Evolutionary conservation across 2,797 vertebrate species (phyloP), one percentile per base, ranked within the genome.

Genomic region (Ficedula albicollis): DNA sequence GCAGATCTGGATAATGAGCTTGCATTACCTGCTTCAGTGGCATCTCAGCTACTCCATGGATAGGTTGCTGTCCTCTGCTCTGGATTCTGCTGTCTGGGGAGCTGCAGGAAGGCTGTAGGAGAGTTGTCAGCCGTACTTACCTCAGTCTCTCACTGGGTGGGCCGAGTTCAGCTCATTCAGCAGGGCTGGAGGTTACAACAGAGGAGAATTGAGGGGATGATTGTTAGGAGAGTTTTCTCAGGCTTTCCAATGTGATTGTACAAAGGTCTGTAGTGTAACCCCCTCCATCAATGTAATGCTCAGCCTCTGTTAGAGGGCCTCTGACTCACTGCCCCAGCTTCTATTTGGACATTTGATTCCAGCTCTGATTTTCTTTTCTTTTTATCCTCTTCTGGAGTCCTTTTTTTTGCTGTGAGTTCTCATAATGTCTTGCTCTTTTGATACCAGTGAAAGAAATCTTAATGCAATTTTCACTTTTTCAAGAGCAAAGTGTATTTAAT

Each of bases 61-160:
- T 0, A 1, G 32, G 19, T 51, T 2, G 3, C 70, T 79, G 51
- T 9, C 13, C 0, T 8, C 34, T 44, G 54, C 63, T 77, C 46
- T 32, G 63, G 34, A 5, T 78, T 55, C 34, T 82, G 67, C 63
- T 48, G 21, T 52, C 56, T 52, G 1, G 0, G 44, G 29, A 52
- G 46, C 7, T 51, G 54, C 54, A 39, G 43, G 49, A 83, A 52
- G 46, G 36, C 69, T 72, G 63, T 30, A 12, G 0, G 7, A 55
- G 39, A 70, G 27, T 30, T 49, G 55, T 41, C 0, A 1, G 30
- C n/a, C 0, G 0, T 58, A 17, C 34, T 66, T 6, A 1, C 34
- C 44, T 18, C 27, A 1, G 19, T 56, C 36, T 70, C 43, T 80
- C 6, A 2, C 51, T 55, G 55, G 4, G 3, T 36, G 15, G 15